A percentile compares a stretch with the other conserved stretches of the same genome.
phyloP scores from a whole-genome alignment of 1,140 invertebrate species.

The Platorchestia sp. region DNA sequence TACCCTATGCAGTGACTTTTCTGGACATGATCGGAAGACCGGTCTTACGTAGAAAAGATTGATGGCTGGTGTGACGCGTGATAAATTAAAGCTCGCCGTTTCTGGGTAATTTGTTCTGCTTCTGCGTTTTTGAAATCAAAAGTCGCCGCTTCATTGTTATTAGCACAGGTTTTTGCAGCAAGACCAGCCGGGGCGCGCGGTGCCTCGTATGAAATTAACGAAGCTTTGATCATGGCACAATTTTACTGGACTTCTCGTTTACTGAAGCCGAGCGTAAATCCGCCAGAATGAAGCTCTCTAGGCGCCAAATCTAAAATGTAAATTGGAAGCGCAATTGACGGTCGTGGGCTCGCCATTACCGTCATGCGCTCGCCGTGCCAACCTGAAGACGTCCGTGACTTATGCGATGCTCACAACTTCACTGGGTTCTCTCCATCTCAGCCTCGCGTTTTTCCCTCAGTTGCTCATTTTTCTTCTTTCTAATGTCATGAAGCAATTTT shows the following conservation, averaged over 20 bases:
- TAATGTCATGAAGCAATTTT: background rate
- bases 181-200: background rate
- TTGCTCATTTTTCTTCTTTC: background rate
- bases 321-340: background rate
- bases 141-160: background rate
- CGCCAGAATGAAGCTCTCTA: background rate
- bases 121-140: background rate
- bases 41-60: background rate
- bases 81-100: background rate
- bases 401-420: background rate
- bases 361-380: background rate
- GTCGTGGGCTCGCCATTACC: background rate
- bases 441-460: background rate
- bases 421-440: background rate
- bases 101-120: background rate
- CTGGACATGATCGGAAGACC: background rate
- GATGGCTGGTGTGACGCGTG: background rate
- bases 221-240: background rate
- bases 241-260: background rate
- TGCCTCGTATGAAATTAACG: background rate
- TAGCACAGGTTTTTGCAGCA: background rate
- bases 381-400: background rate
- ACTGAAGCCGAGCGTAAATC: background rate
- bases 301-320: conserved; percentile 35
- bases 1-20: background rate